Percentiles rank a stretch among this genome's conserved stretches.
These are phyloP conservation scores for Autographa pulchrina DNA, from an alignment of 2,888 invertebrate genomes.

Conservation along the genomic window DNA sequence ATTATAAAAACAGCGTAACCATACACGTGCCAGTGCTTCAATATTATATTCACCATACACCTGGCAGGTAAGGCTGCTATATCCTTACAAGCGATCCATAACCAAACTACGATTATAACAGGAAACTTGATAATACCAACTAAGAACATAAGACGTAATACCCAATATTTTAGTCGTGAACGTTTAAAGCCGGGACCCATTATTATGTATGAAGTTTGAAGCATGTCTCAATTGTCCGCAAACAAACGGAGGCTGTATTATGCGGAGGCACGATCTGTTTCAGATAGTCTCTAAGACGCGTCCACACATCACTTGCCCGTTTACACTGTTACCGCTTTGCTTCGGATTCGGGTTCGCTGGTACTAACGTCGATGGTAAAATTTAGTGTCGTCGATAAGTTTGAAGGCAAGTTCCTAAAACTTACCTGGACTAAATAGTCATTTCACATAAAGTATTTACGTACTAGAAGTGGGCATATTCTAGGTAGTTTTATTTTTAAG, in stretches of 20 bases:
- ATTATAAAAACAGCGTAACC: background rate
- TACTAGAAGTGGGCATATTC: no score
- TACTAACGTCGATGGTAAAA: background rate
- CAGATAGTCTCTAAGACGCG: slow-evolving; percentile 50
- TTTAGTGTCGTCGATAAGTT: background rate
- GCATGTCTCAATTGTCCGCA: slow-evolving; percentile 69
- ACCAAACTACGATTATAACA: slow-evolving; percentile 57
- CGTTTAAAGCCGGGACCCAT: slow-evolving; percentile 66
- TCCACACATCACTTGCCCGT: slow-evolving; percentile 22
- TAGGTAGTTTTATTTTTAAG: no score
- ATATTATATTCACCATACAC: background rate
- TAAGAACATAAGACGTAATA: slow-evolving; percentile 63
- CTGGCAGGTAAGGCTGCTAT: background rate
- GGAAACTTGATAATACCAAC: slow-evolving; percentile 57
- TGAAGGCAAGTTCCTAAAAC: no score
- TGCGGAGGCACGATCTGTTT: slow-evolving; percentile 61
- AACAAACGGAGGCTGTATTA: slow-evolving; percentile 62
- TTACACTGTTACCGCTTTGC: background rate
- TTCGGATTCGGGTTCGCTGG: no score
- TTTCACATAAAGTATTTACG: no score
- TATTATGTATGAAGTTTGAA: slow-evolving; percentile 68
- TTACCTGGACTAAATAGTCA: no score
- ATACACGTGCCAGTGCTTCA: background rate
- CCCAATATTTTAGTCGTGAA: slow-evolving; percentile 65
- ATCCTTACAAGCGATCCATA: slow-evolving; percentile 45